Evolutionary conservation across 2,797 vertebrate genomes (phyloP).

Genomic region (Nothura maculosa): DNA sequence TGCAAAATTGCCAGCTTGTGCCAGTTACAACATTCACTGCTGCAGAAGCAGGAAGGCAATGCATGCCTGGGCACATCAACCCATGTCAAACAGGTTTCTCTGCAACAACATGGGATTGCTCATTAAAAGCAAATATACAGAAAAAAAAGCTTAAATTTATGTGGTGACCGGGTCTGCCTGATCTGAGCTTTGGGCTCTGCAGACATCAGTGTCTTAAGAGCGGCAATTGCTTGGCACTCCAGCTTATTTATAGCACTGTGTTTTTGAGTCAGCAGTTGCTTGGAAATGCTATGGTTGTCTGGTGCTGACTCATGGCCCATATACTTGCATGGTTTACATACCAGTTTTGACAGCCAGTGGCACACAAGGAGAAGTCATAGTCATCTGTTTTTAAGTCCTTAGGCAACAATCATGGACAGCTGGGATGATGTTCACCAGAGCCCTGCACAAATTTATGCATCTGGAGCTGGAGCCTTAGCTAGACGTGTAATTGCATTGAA

Average conservation of each 20-base stretch:
- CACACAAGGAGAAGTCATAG: rapidly evolving
- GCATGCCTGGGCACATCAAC: background rate
- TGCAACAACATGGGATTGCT: background rate
- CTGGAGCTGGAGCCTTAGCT: no score
- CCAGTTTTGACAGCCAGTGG: background rate
- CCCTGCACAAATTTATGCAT: no score
- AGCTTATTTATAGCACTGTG: background rate
- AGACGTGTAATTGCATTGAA: no score
- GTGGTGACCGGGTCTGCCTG: background rate
- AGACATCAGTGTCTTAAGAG: background rate
- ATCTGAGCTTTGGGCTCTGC: background rate
- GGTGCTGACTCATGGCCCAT: background rate
- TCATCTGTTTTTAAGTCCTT: background rate
- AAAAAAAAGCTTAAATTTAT: background rate
- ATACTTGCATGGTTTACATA: background rate
- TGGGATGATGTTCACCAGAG: no score
- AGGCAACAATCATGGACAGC: no score
- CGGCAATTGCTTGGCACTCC: background rate
- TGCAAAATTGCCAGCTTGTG: background rate
- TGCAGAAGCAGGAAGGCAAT: background rate
- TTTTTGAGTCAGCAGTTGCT: background rate
- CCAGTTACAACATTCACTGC: background rate
- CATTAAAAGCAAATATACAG: background rate
- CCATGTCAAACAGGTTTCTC: background rate
- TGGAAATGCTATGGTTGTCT: background rate